Evolutionary conservation across 2,113 vertebrate genomes (phyloP).

Genomic region (Onychostoma macrolepis): DNA sequence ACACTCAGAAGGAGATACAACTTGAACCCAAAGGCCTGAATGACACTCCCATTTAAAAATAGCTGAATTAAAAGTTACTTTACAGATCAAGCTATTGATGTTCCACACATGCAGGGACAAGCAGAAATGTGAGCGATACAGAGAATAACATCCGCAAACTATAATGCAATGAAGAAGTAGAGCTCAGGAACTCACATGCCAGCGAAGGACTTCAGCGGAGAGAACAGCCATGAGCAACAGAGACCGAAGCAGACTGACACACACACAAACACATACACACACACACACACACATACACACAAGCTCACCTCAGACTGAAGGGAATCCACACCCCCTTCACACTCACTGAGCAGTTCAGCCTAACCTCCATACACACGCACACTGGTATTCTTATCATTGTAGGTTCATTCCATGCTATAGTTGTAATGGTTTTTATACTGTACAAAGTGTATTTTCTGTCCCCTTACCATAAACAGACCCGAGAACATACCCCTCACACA

Average conservation of each 20-base stretch:
- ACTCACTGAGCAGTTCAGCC: conserved; percentile 16
- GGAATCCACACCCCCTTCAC: conserved; percentile 53
- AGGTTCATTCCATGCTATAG: too few species aligned
- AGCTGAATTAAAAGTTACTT: not conserved
- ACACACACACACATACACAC: conserved; percentile 11
- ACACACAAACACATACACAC: conserved; percentile 29
- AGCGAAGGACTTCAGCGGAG: conserved; percentile 76
- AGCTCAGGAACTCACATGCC: conserved; percentile 76
- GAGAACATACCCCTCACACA: too few species aligned
- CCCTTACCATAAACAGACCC: too few species aligned
- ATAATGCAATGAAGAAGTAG: not conserved
- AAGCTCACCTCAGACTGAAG: conserved; percentile 7
- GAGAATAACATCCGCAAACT: not conserved
- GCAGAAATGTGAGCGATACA: not conserved
- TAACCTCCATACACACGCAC: not conserved
- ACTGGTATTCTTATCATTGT: too few species aligned
- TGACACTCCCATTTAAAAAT: not conserved
- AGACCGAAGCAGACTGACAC: conserved; percentile 57
- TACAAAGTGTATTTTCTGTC: too few species aligned
- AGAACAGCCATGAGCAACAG: conserved; percentile 79
- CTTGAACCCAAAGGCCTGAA: not conserved
- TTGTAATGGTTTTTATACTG: too few species aligned
- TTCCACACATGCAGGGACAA: not conserved
- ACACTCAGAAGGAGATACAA: not conserved
- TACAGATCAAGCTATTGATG: not conserved